Evolutionary conservation across 2,797 vertebrate genomes (phyloP).

Genomic region (Brotula barbata): DNA sequence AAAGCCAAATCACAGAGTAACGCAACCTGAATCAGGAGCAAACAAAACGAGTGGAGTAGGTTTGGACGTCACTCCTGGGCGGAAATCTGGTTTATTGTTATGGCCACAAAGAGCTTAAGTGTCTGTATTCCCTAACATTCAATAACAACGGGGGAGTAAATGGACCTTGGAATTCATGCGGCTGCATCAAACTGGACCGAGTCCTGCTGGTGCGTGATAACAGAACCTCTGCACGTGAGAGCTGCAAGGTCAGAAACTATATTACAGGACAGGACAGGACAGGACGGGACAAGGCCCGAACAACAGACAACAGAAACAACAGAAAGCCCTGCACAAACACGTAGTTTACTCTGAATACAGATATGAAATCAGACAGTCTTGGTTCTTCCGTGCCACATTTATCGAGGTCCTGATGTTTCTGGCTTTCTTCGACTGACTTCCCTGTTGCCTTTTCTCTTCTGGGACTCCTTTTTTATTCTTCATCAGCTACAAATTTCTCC

Average conservation of each 20-base stretch:
- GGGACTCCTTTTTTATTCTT: neutral
- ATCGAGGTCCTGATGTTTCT: slow-evolving; percentile 44
- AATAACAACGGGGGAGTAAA: neutral
- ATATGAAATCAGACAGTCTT: too few species aligned
- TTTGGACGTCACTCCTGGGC: too few species aligned
- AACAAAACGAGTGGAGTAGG: too few species aligned
- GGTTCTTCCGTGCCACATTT: slow-evolving; percentile 42
- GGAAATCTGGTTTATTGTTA: neutral
- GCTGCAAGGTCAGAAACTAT: too few species aligned
- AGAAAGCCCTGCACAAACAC: too few species aligned
- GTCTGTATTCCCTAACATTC: slow-evolving; percentile 1
- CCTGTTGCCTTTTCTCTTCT: slow-evolving; percentile 25
- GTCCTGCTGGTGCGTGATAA: slow-evolving; percentile 6
- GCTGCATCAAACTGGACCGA: slow-evolving; percentile 19
- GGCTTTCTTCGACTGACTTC: slow-evolving; percentile 31
- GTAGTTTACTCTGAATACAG: too few species aligned
- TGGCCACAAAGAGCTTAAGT: slow-evolving; percentile 5
- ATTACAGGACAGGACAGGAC: too few species aligned
- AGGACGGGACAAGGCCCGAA: too few species aligned
- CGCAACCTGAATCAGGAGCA: too few species aligned
- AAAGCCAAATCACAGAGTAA: neutral
- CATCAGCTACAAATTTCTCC: too few species aligned
- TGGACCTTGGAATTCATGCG: neutral
- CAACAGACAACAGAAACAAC: too few species aligned
- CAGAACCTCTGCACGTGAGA: neutral